Base-by-base conservation (phyloP, 2,797 vertebrate genomes). In the Molossus alvarezi region DNA sequence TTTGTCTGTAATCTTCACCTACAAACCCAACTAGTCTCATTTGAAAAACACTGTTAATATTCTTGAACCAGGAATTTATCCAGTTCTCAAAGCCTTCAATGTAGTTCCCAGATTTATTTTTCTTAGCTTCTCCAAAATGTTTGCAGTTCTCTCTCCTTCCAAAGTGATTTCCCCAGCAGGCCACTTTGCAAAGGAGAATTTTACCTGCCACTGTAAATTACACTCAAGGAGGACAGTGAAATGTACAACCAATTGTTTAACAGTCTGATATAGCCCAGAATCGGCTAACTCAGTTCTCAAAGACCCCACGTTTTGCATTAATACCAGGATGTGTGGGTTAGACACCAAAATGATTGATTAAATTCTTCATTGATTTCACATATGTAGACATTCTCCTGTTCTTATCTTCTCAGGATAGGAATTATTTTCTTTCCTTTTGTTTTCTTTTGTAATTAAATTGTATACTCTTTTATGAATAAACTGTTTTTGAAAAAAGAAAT, bases 111-210 rank as follows among this genome's bases (percentile, higher is more conserved):
- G 64, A 92, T 93, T 96, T 48, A 93, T 96, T 97, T 97, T 96
- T 95, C 73, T 96, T 93, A 79, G 48, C 58, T 75, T 73, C 90
- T 80, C 81, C 53, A 82, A 94, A 77, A 81, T 89, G 48, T 91
- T 90, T 90, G 64, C 14, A 82, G 62, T 92, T 91, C 11, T 25
- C 2, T 88, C 67, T 79, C 29, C n/a, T 79, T 93, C 90, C 72
- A 95, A 77, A 90, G 76, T 96, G 90, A 97, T 95, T 97, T 98
- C 88, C 73, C 84, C 94, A 86, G 90, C 73, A 95, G 88, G 45
- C 41, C 48, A 86, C 69, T 92, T 95, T 90, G 95, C 71, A 86
- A 96, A 88, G 75, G 90, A 93, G 69, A 96, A 67, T 87, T 90
- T 90, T 94, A 92, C 60, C 84, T 97, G 82, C 51, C 48, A 25